phyloP scores from a whole-genome alignment of 2,113 vertebrate species.

The Tautogolabrus adspersus region DNA sequence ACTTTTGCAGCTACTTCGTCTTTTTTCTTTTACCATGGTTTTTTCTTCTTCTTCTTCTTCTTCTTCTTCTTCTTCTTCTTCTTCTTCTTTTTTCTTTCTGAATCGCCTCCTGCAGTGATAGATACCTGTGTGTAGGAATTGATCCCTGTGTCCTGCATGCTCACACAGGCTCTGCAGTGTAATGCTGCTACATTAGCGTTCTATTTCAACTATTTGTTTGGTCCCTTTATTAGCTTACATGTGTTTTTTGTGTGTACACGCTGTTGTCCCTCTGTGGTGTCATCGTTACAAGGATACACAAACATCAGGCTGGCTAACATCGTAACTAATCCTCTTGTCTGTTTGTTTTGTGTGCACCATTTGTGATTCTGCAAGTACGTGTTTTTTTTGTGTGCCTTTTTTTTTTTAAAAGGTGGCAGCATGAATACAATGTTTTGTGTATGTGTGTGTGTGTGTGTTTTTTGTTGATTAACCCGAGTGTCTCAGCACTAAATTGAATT shows the following conservation, averaged over 20 bases:
- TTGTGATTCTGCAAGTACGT: background rate
- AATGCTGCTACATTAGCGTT: conserved; percentile 14
- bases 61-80: conserved; percentile 34
- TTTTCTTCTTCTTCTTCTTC: background rate
- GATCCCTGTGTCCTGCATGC: background rate
- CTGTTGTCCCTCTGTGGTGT: conserved; percentile 24
- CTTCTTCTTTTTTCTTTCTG: background rate
- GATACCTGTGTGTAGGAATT: conserved; percentile 6
- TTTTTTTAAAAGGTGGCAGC: background rate
- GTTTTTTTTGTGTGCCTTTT: conserved; percentile 12
- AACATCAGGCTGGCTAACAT: conserved; percentile 54
- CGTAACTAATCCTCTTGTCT: conserved; percentile 58
- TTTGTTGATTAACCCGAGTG: conserved; percentile 54
- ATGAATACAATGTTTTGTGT: background rate
- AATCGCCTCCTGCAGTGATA: conserved; percentile 6
- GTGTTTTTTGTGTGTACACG: conserved; percentile 18
- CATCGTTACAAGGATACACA: conserved; percentile 53
- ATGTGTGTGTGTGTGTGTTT: background rate
- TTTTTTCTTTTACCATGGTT: too few species aligned
- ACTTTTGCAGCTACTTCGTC: too few species aligned
- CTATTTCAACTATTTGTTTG: conserved; percentile 32
- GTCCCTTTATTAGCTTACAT: conserved; percentile 18
- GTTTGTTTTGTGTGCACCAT: conserved; percentile 42
- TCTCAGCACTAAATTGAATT: conserved; percentile 65
- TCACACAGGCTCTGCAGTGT: background rate